These are phyloP conservation scores for Drosophila murphyi DNA, from an alignment of 1,140 invertebrate species.

Conservation along the genomic window DNA sequence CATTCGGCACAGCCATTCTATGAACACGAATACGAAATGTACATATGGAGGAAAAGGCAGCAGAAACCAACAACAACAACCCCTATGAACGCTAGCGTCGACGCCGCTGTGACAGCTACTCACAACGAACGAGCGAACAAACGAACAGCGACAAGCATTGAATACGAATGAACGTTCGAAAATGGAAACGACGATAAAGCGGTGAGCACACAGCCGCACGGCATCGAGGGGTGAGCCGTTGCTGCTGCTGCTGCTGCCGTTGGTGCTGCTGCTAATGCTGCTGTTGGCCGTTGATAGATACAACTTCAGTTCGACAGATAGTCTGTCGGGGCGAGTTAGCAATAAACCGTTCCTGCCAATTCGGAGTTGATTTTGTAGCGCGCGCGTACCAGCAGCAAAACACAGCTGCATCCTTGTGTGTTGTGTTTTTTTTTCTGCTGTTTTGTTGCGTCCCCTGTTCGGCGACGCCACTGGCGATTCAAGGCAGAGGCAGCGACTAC, in stretches of 20 bases:
- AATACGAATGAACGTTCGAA: slow-evolving; percentile 60
- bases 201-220: slow-evolving; percentile 59
- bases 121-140: slow-evolving; percentile 25
- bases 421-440: slow-evolving; percentile 23
- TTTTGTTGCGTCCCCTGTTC: slow-evolving; percentile 11
- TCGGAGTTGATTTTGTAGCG: slow-evolving; percentile 26
- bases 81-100: slow-evolving; percentile 31
- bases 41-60: not conserved
- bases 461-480: slow-evolving; percentile 56
- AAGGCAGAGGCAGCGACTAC: slow-evolving; percentile 48
- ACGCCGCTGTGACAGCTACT: slow-evolving; percentile 37
- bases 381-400: not conserved
- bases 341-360: slow-evolving; percentile 42
- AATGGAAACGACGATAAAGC: slow-evolving; percentile 54
- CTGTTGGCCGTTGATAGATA: slow-evolving; percentile 17
- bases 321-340: slow-evolving; percentile 35
- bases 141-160: slow-evolving; percentile 46
- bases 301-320: slow-evolving; percentile 34
- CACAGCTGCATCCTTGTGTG: slow-evolving; percentile 53
- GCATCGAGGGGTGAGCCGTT: slow-evolving; percentile 60
- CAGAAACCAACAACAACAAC: slow-evolving; percentile 14
- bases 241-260: not conserved
- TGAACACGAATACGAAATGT: slow-evolving; percentile 3
- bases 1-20: not conserved
- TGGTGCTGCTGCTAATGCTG: not conserved